Conservation (phyloP, 2,797 vertebrate species). For the Sylvilagus floridanus region DNA sequence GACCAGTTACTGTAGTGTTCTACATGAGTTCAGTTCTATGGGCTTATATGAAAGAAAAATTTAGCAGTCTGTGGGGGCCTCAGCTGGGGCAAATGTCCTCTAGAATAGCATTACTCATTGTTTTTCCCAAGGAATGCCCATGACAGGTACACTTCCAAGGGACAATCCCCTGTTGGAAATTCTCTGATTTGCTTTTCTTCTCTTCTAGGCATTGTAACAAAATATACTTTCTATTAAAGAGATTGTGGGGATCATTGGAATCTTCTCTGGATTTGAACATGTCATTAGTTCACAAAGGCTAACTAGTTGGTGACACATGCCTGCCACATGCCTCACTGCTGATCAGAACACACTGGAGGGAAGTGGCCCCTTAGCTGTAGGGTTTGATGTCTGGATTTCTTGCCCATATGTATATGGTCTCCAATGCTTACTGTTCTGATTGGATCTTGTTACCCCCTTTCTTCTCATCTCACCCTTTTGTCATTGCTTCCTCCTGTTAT, state of each 20-base stretch:
- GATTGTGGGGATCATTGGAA: not conserved
- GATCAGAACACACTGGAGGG: not conserved
- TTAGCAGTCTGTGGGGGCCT: not conserved
- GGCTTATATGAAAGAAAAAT: not conserved
- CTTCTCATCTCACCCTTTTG: not conserved
- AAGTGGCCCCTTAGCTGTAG: not conserved
- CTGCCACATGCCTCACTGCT: not conserved
- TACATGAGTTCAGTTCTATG: not conserved
- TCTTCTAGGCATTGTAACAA: not conserved
- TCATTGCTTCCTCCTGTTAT: not conserved
- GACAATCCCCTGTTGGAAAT: not conserved
- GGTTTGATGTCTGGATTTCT: not conserved
- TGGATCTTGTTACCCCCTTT: not conserved
- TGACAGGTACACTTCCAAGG: not conserved
- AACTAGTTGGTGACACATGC: not conserved
- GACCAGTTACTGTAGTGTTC: not conserved
- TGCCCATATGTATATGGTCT: not conserved
- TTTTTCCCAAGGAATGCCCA: not conserved
- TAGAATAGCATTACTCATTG: not conserved
- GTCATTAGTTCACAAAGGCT: not conserved
- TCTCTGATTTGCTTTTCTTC: not conserved
- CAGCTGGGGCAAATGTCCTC: not conserved
- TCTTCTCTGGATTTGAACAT: not conserved
- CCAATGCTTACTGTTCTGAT: not conserved
- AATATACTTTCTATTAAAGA: not conserved